Conservation (phyloP, 2,888 invertebrate species). For the Apotomis betuletana region DNA sequence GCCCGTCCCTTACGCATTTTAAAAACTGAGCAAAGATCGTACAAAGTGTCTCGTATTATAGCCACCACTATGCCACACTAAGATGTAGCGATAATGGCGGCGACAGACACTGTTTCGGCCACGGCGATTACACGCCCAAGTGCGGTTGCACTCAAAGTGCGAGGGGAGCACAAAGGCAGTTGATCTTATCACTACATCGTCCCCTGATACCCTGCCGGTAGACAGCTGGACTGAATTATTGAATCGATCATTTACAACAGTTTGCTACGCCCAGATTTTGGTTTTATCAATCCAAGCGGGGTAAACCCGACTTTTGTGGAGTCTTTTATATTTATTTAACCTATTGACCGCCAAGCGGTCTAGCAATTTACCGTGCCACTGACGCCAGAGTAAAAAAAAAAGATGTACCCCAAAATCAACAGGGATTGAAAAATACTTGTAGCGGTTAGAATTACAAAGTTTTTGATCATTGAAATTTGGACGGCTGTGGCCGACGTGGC, state of each 20-base stretch:
- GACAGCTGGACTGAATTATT: slow-evolving; percentile 27
- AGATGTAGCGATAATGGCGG: slow-evolving; percentile 23
- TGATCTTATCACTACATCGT: slow-evolving; percentile 26
- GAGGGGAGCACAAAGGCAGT: slow-evolving; percentile 34
- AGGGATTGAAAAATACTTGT: too few relatives aligned
- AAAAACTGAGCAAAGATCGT: slow-evolving; percentile 1
- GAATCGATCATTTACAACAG: not conserved
- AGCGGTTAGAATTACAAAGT: too few relatives aligned
- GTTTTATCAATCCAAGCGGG: too few relatives aligned
- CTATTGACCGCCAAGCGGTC: too few relatives aligned
- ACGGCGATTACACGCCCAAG: slow-evolving; percentile 5
- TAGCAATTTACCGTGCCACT: too few relatives aligned
- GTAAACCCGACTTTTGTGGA: too few relatives aligned
- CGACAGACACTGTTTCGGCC: slow-evolving; percentile 30
- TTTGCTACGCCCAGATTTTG: too few relatives aligned
- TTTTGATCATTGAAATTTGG: too few relatives aligned
- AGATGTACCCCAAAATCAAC: too few relatives aligned
- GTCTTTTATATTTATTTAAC: too few relatives aligned
- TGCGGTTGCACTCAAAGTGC: slow-evolving; percentile 2
- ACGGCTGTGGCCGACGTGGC: too few relatives aligned
- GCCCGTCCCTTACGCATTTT: not conserved
- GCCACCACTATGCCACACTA: slow-evolving; percentile 1
- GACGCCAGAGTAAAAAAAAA: too few relatives aligned
- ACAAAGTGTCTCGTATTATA: not conserved
- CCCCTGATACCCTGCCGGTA: slow-evolving; percentile 20